Evolutionary conservation across 2,797 vertebrate genomes (phyloP), one percentile per base, ranked within the genome.

Genomic region (Danio kyathit): DNA sequence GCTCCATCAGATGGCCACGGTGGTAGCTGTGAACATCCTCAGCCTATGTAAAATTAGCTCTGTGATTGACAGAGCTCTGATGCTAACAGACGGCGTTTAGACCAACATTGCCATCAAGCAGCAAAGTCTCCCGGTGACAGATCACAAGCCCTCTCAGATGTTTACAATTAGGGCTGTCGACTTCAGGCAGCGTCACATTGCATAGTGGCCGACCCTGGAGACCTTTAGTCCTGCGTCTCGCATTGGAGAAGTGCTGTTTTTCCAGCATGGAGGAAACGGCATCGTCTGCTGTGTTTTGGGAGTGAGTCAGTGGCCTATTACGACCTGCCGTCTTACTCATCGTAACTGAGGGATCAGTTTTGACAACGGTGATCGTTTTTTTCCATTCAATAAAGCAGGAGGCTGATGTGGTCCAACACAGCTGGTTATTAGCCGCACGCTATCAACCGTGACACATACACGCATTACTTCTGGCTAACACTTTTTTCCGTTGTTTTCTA

Each of bases 151-250:
- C 87, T 87, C 74, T 88, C 92, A 94, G 86, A 92, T 93, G 92
- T 91, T 91, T 86, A 89, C 90, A 91, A 94, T 93, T 94, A 93
- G 87, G 70, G 59, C 85, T 89, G 91, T 92, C 89, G 88, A 87
- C 88, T 90, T 89, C 51, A 67, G 82, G 85, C 82, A 92, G 88
- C 75, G 82, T 93, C 90, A 91, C 87, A 86, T 75, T 82, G 82
- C 81, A 87, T 81, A 73, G 90, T 84, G 54, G 60, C 41, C 70
- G 80, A 84, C 81, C 80, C 66, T 76, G 43, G 84, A 63, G 49
- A 78, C 88, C 86, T 44, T 9, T 74, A 61, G 90, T 88, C 64
- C 51, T 1, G 5, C 7, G 82, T 76, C 81, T 80, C 81, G 17
- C 49, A 84, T 80, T n/a, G 21, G 0, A 52, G 43, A 17, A 74